These are phyloP conservation scores for Agrypnus murinus DNA, from an alignment of 2,888 invertebrate genomes.

Conservation along the genomic window DNA sequence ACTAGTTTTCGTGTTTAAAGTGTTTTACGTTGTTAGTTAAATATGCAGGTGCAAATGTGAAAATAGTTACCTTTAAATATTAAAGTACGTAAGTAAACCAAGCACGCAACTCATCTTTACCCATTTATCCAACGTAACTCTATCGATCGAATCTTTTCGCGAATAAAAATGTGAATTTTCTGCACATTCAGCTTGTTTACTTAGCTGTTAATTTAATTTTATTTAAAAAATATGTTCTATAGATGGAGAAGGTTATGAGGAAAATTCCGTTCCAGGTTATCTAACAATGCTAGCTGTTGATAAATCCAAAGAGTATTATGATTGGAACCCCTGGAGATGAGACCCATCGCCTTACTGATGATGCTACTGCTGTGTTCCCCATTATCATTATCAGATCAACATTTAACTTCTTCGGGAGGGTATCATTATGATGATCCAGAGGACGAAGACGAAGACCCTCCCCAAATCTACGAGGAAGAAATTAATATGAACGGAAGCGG, in stretches of 20 bases:
- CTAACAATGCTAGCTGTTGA: constrained; percentile 65
- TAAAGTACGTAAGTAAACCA: not conserved
- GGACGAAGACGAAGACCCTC: constrained; percentile 60
- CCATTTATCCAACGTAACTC: constrained; percentile 12
- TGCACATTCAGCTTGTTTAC: constrained; percentile 3
- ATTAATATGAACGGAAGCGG: constrained; percentile 69
- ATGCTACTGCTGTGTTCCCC: constrained; percentile 68
- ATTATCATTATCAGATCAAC: constrained; percentile 65
- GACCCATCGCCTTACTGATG: constrained; percentile 64
- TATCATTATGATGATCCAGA: constrained; percentile 68
- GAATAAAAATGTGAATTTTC: constrained; percentile 30
- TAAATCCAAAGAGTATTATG: constrained; percentile 62
- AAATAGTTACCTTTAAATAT: not conserved
- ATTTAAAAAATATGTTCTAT: not conserved
- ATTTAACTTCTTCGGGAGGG: constrained; percentile 63
- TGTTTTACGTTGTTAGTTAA: constrained; percentile 14
- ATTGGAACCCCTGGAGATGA: constrained; percentile 67
- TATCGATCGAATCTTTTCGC: constrained; percentile 34
- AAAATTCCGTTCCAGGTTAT: constrained; percentile 26
- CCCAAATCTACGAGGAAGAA: constrained; percentile 65
- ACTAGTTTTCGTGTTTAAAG: constrained; percentile 13
- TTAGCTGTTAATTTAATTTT: not conserved
- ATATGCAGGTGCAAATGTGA: not conserved
- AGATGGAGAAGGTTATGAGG: not conserved
- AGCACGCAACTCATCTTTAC: constrained; percentile 10